A percentile compares a stretch with the other conserved stretches of the same genome.
phyloP scores from a whole-genome alignment of 2,797 vertebrate genomes.

The Craterocephalus amniculus region DNA sequence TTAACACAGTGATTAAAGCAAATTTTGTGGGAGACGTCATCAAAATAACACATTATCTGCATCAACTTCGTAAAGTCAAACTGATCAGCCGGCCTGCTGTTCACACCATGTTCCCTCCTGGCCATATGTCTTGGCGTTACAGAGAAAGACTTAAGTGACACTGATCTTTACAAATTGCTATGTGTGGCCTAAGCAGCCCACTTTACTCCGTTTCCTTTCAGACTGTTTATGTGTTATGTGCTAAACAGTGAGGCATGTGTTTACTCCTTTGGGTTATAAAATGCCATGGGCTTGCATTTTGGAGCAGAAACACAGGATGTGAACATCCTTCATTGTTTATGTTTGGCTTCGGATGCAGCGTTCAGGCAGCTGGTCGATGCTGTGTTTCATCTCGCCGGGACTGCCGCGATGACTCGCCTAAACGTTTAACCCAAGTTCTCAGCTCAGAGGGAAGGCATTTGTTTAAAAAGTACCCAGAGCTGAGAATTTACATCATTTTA shows the following conservation, averaged over 20 bases:
- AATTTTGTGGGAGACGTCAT: conserved; percentile 14
- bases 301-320: conserved; percentile 57
- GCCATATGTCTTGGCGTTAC: conserved; percentile 18
- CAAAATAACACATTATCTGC: conserved; percentile 22
- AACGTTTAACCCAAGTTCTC: conserved; percentile 36
- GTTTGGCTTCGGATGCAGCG: conserved; percentile 7
- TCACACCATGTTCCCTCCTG: conserved; percentile 26
- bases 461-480: conserved; percentile 46
- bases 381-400: conserved; percentile 30
- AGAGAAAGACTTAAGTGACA: conserved; percentile 7
- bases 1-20: conserved; percentile 29
- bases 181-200: conserved; percentile 25
- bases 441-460: conserved; percentile 43
- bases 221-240: conserved; percentile 32
- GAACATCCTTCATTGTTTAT: conserved; percentile 56
- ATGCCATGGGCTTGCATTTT: conserved; percentile 39
- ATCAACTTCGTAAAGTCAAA: conserved; percentile 50
- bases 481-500: conserved; percentile 47
- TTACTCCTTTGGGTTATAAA: conserved; percentile 48
- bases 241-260: conserved; percentile 67
- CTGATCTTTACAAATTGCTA: conserved; percentile 32
- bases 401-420: conserved; percentile 20
- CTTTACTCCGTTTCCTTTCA: conserved; percentile 35
- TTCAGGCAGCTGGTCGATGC: conserved; percentile 53
- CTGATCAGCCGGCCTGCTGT: conserved; percentile 34